phyloP scores from a whole-genome alignment of 2,113 vertebrate genomes.

The Coregonus clupeaformis region DNA sequence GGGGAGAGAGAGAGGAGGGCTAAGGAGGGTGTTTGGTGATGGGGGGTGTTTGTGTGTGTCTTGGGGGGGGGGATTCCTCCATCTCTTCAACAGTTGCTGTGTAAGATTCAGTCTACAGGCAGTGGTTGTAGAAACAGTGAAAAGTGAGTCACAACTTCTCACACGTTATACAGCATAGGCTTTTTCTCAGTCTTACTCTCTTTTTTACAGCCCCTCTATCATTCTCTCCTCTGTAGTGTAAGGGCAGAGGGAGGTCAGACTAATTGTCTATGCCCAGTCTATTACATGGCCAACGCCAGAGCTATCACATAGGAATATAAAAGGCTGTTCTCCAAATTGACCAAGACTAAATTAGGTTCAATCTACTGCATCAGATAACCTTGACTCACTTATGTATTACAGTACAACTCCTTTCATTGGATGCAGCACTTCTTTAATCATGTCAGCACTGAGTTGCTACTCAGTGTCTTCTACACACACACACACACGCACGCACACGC shows the following conservation, averaged over 20 bases:
- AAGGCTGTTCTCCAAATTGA: conserved; percentile 18
- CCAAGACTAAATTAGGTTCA: conserved; percentile 36
- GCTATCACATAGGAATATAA: conserved; percentile 33
- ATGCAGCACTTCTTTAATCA: conserved; percentile 34
- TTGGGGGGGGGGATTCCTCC: background rate
- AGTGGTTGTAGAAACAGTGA: no score
- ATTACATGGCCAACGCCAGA: background rate
- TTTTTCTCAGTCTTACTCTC: background rate
- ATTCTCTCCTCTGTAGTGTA: background rate
- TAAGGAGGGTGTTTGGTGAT: background rate
- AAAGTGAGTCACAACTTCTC: background rate
- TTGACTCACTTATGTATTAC: background rate
- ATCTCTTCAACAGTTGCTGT: background rate
- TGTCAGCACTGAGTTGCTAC: conserved; percentile 5
- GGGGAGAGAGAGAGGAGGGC: conserved; percentile 17
- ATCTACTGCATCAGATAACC: conserved; percentile 27
- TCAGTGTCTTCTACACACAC: background rate
- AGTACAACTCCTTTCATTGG: conserved; percentile 17
- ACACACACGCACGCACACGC: conserved; percentile 15
- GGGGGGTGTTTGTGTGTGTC: background rate
- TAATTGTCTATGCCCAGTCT: no score
- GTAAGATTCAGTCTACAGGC: background rate
- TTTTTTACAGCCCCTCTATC: background rate
- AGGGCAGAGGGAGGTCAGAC: background rate
- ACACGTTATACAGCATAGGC: background rate